phyloP scores from a whole-genome alignment of 2,113 vertebrate genomes.

The Zootoca vivipara region DNA sequence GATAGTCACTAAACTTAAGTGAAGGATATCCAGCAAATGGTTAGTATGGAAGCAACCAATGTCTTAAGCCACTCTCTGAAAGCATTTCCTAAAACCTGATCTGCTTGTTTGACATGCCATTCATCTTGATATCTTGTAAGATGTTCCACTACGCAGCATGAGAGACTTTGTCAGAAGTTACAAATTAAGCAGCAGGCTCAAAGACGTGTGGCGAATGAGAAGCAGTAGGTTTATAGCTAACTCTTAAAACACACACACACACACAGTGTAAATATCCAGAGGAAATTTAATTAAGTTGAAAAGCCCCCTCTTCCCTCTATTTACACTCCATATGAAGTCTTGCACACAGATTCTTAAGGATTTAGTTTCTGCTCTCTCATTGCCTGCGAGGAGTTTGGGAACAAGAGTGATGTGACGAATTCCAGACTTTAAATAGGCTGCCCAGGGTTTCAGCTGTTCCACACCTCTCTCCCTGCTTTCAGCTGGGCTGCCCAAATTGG shows the following conservation, averaged over 20 bases:
- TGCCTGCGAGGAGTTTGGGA: not conserved
- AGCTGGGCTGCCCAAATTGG: not conserved
- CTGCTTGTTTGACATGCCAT: not conserved
- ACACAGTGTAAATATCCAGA: slow-evolving; percentile 13
- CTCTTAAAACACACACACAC: not conserved
- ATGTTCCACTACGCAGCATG: slow-evolving; percentile 42
- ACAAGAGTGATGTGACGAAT: not conserved
- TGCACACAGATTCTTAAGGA: slow-evolving; percentile 18
- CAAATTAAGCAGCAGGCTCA: slow-evolving; percentile 51
- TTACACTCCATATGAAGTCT: not conserved
- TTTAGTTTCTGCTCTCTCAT: slow-evolving; percentile 18
- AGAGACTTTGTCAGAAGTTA: slow-evolving; percentile 32
- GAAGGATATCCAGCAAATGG: not conserved
- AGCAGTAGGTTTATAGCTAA: slow-evolving; percentile 31
- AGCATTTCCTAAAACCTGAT: not conserved
- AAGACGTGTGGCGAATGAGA: slow-evolving; percentile 20
- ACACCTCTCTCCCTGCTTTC: not conserved
- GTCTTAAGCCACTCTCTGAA: not conserved
- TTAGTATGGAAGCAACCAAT: not conserved
- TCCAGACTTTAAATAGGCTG: slow-evolving; percentile 17
- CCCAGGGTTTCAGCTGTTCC: not conserved
- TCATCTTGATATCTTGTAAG: slow-evolving; percentile 37
- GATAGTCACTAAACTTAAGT: not conserved
- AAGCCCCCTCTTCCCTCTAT: slow-evolving; percentile 20
- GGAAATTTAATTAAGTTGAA: slow-evolving; percentile 39